Base-by-base conservation (phyloP, 2,888 invertebrate genomes). In the Pediacus dermestoides region DNA sequence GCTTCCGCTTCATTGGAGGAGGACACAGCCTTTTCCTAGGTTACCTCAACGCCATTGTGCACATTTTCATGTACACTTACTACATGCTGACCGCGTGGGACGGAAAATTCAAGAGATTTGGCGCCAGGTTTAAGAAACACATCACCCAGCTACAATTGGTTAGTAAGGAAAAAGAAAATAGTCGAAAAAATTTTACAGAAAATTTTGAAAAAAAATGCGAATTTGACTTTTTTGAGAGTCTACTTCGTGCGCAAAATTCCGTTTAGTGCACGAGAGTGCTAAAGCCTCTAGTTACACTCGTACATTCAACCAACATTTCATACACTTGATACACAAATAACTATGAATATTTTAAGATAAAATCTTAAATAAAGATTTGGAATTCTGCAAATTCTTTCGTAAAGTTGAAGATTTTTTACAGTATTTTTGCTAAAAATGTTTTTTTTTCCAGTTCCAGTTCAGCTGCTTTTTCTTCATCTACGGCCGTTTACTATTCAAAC, bases 131-230 rank as follows among this genome's bases (percentile, higher is more conserved):
- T 84, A 92, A 92, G 63, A 86, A 85, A 48, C 76, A 87, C 57
- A 82, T 93, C 42, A 92, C 92, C 0, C 85, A 85, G 58, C 60
- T 91, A 52, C 92, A 93, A 70, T 76, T 92, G 63, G 78, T 80
- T 68, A 71, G 74, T 67, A 44, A 21, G n/a, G n/a, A 7, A 7
- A 21, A 21, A 21, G 8, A n/a, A 2, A 10, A 21, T 39, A n/a
- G 2, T 16, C 3, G 21, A 2, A 9, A 31, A 8, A 6, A n/a
- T n/a, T n/a, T n/a, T 18, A 7, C 10, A 11, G 15, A 11, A 1
- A 18, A n/a, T 15, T 28, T 23, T 23, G 7, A 22, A 32, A 13
- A 28, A 25, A 4, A 25, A 9, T 25, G 12, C 31, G n/a, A n/a
- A n/a, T n/a, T n/a, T n/a, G n/a, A n/a, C n/a, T n/a, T n/a, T n/a